Conservation (phyloP, 2,113 vertebrate species). For the Athene noctua region DNA sequence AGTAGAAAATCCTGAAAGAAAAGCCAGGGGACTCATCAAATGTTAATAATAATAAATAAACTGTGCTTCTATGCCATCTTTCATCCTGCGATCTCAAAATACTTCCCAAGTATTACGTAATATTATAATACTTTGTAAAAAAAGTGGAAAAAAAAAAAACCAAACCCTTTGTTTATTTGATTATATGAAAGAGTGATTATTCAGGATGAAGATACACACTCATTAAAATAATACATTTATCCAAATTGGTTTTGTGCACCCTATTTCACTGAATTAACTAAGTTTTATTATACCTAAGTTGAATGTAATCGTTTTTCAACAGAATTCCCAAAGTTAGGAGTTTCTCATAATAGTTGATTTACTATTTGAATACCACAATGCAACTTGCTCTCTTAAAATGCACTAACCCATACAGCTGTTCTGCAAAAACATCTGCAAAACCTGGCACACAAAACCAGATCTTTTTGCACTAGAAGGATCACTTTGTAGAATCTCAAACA, state of each 20-base stretch:
- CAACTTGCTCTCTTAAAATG: not conserved
- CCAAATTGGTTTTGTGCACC: not conserved
- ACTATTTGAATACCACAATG: not conserved
- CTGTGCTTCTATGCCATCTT: not conserved
- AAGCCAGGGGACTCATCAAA: conserved; percentile 25
- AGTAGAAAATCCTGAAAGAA: conserved; percentile 38
- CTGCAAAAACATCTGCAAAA: not conserved
- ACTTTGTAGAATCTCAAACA: not conserved
- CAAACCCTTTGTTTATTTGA: not conserved
- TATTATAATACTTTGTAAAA: not conserved
- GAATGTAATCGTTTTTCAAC: not conserved
- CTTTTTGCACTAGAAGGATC: not conserved
- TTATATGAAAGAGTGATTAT: not conserved
- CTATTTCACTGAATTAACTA: not conserved
- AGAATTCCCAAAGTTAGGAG: not conserved
- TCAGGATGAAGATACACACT: not conserved
- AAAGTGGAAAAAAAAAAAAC: not conserved
- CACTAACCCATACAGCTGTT: not conserved
- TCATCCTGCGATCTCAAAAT: not conserved
- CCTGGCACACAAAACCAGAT: not conserved
- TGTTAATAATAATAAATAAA: conserved; percentile 2
- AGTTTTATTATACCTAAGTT: not conserved
- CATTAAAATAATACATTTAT: not conserved
- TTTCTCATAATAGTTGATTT: not conserved
- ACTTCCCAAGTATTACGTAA: not conserved